phyloP scores from a whole-genome alignment of 1,140 invertebrate species.

The Stegodyphus mimosarum region DNA sequence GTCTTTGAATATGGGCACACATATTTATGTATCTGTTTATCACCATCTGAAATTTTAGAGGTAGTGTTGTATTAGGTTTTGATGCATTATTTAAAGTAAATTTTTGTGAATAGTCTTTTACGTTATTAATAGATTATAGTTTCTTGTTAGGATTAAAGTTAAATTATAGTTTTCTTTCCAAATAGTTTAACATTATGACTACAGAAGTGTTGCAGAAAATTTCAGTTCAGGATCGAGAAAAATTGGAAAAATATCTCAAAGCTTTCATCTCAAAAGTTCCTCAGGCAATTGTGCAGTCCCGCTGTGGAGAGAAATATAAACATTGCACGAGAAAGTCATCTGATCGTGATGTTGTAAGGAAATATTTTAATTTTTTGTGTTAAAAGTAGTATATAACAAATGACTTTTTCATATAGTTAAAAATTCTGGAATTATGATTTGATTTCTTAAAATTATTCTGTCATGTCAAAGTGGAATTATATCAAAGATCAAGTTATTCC shows the following conservation, averaged over 20 bases:
- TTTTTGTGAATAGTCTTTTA: no score
- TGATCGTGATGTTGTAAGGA: conserved; percentile 79
- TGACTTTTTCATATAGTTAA: background rate
- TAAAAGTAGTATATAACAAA: conserved; percentile 62
- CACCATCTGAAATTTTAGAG: no score
- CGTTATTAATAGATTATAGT: no score
- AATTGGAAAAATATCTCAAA: conserved; percentile 87
- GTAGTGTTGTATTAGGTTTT: no score
- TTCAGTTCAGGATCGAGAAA: conserved; percentile 74
- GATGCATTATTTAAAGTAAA: no score
- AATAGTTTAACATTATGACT: no score
- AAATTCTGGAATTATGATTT: background rate
- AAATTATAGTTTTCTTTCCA: no score
- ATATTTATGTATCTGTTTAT: no score
- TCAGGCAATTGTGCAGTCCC: conserved; percentile 89
- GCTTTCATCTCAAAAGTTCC: conserved; percentile 87
- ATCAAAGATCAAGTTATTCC: background rate
- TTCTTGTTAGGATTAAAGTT: no score
- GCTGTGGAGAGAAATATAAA: conserved; percentile 84
- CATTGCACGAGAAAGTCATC: conserved; percentile 79
- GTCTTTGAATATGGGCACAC: no score
- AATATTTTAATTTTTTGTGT: no score
- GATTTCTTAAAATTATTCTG: background rate
- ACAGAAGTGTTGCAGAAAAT: no score
- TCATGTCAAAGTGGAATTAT: background rate